phyloP scores from a whole-genome alignment of 2,888 invertebrate species.

The Diadegma fenestrale region DNA sequence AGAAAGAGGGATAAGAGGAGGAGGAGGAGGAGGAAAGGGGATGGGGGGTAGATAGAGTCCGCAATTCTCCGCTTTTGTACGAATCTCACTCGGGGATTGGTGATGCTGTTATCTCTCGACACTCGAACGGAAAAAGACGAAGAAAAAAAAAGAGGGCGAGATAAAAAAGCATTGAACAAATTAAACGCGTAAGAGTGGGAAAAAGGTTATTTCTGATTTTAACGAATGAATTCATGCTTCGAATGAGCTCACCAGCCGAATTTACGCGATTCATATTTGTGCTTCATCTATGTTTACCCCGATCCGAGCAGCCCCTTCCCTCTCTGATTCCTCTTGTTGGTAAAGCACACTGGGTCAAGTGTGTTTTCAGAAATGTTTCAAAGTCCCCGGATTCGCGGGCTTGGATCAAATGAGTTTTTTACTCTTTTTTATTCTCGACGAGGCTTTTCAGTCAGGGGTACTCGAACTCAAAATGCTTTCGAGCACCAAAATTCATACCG shows the following conservation, averaged over 20 bases:
- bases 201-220: conserved; percentile 18
- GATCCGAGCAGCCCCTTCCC: background rate
- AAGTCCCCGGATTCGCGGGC: conserved; percentile 28
- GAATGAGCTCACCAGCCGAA: background rate
- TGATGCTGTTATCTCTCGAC: conserved; percentile 35
- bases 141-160: background rate
- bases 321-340: conserved; percentile 7
- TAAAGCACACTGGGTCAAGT: conserved; percentile 60
- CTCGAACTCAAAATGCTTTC: conserved; percentile 52
- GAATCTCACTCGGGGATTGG: conserved; percentile 31
- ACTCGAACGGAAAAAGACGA: conserved; percentile 22
- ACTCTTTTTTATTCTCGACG: background rate
- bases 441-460: conserved; percentile 24
- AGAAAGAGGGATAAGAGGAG: conserved; percentile 34
- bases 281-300: conserved; percentile 9
- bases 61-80: conserved; percentile 36
- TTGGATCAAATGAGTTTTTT: conserved; percentile 52
- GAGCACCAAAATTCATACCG: conserved; percentile 38
- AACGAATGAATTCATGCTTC: conserved; percentile 35
- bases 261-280: conserved; percentile 24
- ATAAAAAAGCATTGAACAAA: background rate
- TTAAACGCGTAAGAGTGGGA: background rate
- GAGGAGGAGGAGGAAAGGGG: too few relatives aligned
- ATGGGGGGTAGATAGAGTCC: background rate
- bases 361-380: conserved; percentile 58